Conservation (phyloP, 2,888 invertebrate species). For the Parelbella ahira region DNA sequence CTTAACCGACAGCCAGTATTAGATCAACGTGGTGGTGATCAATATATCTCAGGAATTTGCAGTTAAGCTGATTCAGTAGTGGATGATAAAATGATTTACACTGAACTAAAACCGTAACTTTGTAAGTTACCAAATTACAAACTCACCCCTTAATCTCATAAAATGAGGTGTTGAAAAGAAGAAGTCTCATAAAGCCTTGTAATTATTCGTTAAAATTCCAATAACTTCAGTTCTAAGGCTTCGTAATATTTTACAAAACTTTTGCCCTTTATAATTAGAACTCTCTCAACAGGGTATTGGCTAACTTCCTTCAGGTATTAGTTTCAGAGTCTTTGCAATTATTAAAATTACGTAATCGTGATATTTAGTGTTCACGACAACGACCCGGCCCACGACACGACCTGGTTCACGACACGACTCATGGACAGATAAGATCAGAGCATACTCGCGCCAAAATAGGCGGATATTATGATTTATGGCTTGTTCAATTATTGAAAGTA, state of each 20-base stretch:
- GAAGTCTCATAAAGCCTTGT: conserved; percentile 14
- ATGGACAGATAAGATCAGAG: too few species aligned
- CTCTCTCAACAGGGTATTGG: conserved; percentile 16
- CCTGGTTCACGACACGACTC: too few species aligned
- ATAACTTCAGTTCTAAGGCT: conserved; percentile 11
- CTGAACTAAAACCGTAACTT: not conserved
- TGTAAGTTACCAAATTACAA: conserved; percentile 1
- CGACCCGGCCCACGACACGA: conserved; percentile 2
- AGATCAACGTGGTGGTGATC: too few species aligned
- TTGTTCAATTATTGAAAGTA: too few species aligned
- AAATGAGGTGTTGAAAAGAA: conserved; percentile 18
- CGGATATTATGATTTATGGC: too few species aligned
- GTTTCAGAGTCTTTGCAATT: conserved; percentile 15
- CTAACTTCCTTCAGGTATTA: conserved; percentile 17
- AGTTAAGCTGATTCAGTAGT: too few species aligned
- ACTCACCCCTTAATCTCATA: conserved; percentile 8
- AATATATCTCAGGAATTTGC: too few species aligned
- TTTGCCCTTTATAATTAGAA: conserved; percentile 19
- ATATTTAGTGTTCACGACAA: conserved; percentile 4
- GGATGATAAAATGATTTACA: too few species aligned
- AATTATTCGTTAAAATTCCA: conserved; percentile 18
- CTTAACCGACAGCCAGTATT: too few species aligned
- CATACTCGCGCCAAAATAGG: too few species aligned
- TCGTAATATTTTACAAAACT: conserved; percentile 22
- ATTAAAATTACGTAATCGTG: conserved; percentile 21